Evolutionary conservation across 2,113 vertebrate species (phyloP).

Genomic region (Tonatia bakeri): DNA sequence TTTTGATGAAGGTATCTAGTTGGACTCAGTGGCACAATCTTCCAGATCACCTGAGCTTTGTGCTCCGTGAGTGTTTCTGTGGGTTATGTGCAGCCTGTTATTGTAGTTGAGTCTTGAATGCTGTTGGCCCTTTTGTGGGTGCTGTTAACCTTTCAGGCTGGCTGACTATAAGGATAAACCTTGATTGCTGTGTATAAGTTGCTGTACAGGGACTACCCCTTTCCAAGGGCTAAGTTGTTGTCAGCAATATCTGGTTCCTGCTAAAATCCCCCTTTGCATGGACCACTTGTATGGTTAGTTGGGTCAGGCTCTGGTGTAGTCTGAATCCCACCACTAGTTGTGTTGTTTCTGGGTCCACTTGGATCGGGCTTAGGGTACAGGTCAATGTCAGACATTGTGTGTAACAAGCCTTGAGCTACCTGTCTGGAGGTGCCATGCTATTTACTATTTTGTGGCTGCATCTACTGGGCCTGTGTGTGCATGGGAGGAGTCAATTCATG

Average conservation of each 20-base stretch:
- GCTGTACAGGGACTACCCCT: not conserved
- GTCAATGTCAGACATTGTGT: not conserved
- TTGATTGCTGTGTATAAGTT: not conserved
- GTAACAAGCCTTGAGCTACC: not conserved
- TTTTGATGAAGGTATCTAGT: not conserved
- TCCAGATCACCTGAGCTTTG: too few species aligned
- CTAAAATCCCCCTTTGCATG: not conserved
- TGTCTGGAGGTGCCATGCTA: not conserved
- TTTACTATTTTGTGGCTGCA: not conserved
- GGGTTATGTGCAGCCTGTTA: not conserved
- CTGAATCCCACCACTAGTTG: not conserved
- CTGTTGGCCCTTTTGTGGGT: not conserved
- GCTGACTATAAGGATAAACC: not conserved
- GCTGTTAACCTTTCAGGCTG: not conserved
- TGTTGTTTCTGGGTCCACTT: not conserved
- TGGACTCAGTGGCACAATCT: not conserved
- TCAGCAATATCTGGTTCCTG: not conserved
- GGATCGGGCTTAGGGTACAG: not conserved
- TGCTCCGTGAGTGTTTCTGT: not conserved
- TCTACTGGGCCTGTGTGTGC: not conserved
- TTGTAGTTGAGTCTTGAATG: not conserved
- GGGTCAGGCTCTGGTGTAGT: not conserved
- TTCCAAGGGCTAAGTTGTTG: not conserved
- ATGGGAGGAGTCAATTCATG: not conserved
- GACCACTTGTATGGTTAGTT: not conserved